These are phyloP conservation scores for Chesias legatella DNA, from an alignment of 2,888 invertebrate species.

Conservation along the genomic window DNA sequence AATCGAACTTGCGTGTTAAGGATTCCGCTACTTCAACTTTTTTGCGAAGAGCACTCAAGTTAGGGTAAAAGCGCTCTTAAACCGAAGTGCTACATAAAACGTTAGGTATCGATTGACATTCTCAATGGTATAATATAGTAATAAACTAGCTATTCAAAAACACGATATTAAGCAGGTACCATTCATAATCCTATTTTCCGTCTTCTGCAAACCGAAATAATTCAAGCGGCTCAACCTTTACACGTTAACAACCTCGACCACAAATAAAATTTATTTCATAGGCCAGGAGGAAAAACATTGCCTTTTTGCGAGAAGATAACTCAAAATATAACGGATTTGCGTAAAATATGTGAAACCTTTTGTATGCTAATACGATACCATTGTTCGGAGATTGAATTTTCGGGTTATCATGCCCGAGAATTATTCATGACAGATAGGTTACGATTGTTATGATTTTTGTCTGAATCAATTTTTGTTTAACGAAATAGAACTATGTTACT, in stretches of 20 bases:
- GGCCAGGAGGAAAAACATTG: conserved; percentile 63
- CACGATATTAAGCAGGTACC: no score
- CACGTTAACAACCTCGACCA: conserved; percentile 44
- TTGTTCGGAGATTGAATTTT: conserved; percentile 79
- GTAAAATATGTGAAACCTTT: conserved; percentile 80
- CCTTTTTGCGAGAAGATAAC: conserved; percentile 71
- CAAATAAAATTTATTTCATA: conserved; percentile 63
- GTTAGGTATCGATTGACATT: no score
- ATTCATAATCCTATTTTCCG: no score
- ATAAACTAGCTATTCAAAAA: not conserved
- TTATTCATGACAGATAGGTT: conserved; percentile 72
- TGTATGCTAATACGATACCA: conserved; percentile 79
- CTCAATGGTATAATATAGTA: no score
- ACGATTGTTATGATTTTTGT: conserved; percentile 56
- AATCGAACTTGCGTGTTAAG: no score
- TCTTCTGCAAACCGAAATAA: conserved; percentile 25
- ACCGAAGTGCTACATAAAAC: no score
- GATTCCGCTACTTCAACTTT: no score
- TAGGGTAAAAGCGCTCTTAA: no score
- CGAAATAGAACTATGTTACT: conserved; percentile 9
- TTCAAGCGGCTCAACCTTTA: conserved; percentile 41
- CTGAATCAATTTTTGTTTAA: conserved; percentile 29
- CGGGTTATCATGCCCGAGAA: conserved; percentile 73
- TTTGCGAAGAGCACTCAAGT: no score
- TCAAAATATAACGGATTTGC: conserved; percentile 77